Conservation (phyloP, 2,797 vertebrate species). For the Apodemus agrarius region DNA sequence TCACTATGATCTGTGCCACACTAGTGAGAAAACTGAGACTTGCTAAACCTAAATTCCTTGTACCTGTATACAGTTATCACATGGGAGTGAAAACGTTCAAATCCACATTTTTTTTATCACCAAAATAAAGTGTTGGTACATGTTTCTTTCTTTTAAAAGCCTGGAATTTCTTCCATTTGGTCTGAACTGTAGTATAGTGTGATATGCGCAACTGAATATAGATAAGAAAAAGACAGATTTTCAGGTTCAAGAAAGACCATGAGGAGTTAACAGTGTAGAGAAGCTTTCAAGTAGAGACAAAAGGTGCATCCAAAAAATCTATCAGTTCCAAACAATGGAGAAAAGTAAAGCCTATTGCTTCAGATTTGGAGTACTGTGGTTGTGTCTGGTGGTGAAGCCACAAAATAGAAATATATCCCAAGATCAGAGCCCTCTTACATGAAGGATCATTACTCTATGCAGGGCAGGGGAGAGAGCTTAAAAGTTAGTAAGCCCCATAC, state of each 20-base stretch:
- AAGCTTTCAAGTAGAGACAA: constrained; percentile 29
- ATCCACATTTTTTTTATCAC: not conserved
- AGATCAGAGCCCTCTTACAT: not conserved
- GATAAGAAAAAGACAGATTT: not conserved
- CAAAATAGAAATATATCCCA: constrained; percentile 18
- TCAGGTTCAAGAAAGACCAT: not conserved
- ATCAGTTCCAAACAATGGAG: not conserved
- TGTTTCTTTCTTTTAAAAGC: not conserved
- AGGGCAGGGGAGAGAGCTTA: not conserved
- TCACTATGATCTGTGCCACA: not conserved
- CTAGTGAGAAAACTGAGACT: not conserved
- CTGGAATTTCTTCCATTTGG: not conserved
- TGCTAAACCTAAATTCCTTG: not conserved
- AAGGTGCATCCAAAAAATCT: constrained; percentile 8
- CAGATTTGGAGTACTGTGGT: not conserved
- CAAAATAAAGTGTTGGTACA: not conserved
- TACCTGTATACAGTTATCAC: not conserved
- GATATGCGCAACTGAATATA: not conserved
- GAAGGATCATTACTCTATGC: not conserved
- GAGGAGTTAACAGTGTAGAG: not conserved
- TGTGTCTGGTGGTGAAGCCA: not conserved
- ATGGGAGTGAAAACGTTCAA: not conserved
- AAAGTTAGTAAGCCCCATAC: not conserved
- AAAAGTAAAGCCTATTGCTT: not conserved
- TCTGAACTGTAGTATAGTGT: not conserved